phyloP scores from a whole-genome alignment of 1,140 invertebrate genomes.

The Notospermus geniculatus region DNA sequence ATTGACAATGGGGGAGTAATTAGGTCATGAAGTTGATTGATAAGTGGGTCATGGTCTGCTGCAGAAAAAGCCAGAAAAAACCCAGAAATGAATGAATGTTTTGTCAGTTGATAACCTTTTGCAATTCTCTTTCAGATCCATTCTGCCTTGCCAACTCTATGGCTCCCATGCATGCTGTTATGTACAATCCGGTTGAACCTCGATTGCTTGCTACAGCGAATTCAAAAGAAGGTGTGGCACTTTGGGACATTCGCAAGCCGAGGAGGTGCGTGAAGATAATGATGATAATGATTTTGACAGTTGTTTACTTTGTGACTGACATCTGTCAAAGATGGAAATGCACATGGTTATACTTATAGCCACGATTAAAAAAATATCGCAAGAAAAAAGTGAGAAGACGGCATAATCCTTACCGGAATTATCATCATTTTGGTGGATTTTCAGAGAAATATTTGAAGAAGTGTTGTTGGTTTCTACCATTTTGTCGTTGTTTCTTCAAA shows the following conservation, averaged over 20 bases:
- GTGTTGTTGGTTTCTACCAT: no score
- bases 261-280: slow-evolving; percentile 62
- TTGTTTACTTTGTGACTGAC: neutral
- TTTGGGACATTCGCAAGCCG: slow-evolving; percentile 85
- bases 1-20: no score
- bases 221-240: slow-evolving; percentile 78
- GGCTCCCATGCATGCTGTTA: slow-evolving; percentile 83
- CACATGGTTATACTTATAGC: neutral
- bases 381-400: no score
- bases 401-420: no score
- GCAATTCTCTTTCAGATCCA: slow-evolving; percentile 59
- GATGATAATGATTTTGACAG: neutral
- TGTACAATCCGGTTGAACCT: slow-evolving; percentile 83
- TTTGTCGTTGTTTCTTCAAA: no score
- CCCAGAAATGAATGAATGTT: neutral
- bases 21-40: no score
- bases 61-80: no score
- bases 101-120: neutral
- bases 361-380: no score
- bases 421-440: no score
- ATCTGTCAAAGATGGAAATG: neutral
- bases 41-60: no score
- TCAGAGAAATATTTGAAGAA: no score
- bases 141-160: slow-evolving; percentile 67
- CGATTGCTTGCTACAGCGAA: slow-evolving; percentile 83